Percentiles rank a stretch among this genome's conserved stretches.
Evolutionary conservation across 2,888 invertebrate species (phyloP).

Genomic region (Protonemura montana): DNA sequence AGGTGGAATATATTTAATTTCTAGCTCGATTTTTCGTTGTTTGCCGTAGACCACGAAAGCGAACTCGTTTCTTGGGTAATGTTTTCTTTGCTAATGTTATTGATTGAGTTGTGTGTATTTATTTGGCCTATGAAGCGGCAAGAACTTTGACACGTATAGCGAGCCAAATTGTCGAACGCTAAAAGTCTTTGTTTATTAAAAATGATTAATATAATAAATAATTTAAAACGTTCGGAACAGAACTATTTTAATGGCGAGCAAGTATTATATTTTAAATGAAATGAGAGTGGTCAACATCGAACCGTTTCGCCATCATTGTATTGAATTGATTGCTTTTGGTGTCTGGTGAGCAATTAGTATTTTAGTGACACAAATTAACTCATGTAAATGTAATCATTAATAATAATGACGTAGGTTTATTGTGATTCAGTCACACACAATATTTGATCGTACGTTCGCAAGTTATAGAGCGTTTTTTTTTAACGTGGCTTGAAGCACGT

Average conservation of each 20-base stretch:
- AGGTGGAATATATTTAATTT: background rate
- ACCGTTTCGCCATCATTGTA: background rate
- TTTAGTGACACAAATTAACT: background rate
- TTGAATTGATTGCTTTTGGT: background rate
- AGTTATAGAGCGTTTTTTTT: background rate
- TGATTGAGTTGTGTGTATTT: background rate
- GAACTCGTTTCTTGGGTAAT: background rate
- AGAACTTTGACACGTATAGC: background rate
- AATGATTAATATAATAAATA: background rate
- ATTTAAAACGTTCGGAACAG: background rate
- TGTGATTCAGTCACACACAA: background rate
- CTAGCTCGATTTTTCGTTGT: background rate
- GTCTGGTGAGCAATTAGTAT: background rate
- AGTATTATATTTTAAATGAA: background rate
- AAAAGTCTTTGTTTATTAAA: background rate
- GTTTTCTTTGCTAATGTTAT: background rate
- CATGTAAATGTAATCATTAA: background rate
- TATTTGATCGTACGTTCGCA: background rate
- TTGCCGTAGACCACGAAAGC: background rate
- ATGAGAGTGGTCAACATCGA: background rate
- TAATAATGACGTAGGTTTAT: background rate
- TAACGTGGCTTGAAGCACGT: slow-evolving; percentile 35
- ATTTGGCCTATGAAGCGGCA: background rate
- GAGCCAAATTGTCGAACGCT: background rate
- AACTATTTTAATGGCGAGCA: background rate